Evolutionary conservation across 2,797 vertebrate species (phyloP), one percentile per base, ranked within the genome.

Genomic region (Tenualosa thibaudeaui): DNA sequence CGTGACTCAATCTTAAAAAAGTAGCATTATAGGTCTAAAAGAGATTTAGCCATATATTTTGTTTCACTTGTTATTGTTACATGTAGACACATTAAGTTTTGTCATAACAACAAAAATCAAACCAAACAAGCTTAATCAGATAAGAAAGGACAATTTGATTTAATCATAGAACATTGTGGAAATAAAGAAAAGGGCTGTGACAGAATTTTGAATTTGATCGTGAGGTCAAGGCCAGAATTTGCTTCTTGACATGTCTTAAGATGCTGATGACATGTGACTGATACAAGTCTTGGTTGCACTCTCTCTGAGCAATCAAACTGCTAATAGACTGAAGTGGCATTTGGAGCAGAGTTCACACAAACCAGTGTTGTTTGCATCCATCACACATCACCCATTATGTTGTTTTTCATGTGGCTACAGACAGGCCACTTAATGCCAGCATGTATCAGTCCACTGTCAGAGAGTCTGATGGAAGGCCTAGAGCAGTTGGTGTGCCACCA

Each of bases 391-490:
- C 82, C 56, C 84, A 81, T 88, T 82, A 82, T 53, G 82, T 82
- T 75, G 53, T 83, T 56, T 84, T 81, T 53, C 83, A 68, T 49
- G 46, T 49, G 46, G 4, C 1, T 49, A 31, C 31, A 31, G 31
- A 31, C 31, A 31, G n/a, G n/a, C 54, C 37, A 83, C 84, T 84
- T n/a, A 60, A 53, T 62, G 85, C 51, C 65, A 6, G 71, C 46
- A 85, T 82, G 82, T 81, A 86, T 83, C 71, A 46, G 26, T 7
- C 8, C 82, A 31, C 81, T 78, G 58, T 84, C 84, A 86, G 68
- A 89, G 81, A 56, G 82, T 49, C 15, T 86, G 84, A 84, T 65
- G 50, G 83, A 87, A 85, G 81, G 86, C 75, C 84, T 85, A 82
- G 19, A 56, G 68, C 68, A 83, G 81, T 82, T 87, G 71, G 82